Base-by-base conservation (phyloP, 1,140 invertebrate genomes). In the Hesperophylax magnus region DNA sequence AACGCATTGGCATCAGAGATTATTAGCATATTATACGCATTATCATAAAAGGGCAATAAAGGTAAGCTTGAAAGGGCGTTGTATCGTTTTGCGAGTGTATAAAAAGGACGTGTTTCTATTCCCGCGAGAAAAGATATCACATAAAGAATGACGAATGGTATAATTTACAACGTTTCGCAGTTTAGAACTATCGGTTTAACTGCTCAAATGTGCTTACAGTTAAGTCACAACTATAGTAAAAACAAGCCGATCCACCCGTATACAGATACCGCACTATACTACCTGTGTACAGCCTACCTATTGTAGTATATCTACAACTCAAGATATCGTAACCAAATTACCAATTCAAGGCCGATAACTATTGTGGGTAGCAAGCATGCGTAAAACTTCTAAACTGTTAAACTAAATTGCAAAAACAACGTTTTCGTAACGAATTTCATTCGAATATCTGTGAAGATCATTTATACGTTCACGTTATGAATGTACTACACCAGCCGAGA, bases 241-340 rank as follows among this genome's bases (percentile, higher is more conserved):
- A 72, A 27, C 69, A 72, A 52, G 69, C 69, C 67, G 22, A 53
- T 47, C 47, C 69, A 52, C 39, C 39, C 39, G 39, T 47, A 47
- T 47, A 47, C 11, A 47, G 39, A 39, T 39, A 39, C 34, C 5
- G 9, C 34, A 39, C 34, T 39, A 39, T 39, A 1, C 34, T 34
- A 5, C 8, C 4, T 0, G 7, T 7, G 7, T 34, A 34, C 8
- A 34, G 8, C 5, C 7, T 6, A 34, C 34, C 34, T 34, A 6
- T 34, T 4, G 7, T 8, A 34, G 39, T 47, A 14, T 47, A 47
- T 47, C 52, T 72, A 54, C 22, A 72, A 54, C 47, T 20, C 9
- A 24, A 72, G 47, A 53, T 72, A 72, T 72, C 69, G 69, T 53
- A 72, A 54, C 69, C n/a, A 72, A 72, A 72, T 72, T 72, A 72